Base-by-base conservation (phyloP, 2,797 vertebrate genomes). In the Xyrichtys novacula region DNA sequence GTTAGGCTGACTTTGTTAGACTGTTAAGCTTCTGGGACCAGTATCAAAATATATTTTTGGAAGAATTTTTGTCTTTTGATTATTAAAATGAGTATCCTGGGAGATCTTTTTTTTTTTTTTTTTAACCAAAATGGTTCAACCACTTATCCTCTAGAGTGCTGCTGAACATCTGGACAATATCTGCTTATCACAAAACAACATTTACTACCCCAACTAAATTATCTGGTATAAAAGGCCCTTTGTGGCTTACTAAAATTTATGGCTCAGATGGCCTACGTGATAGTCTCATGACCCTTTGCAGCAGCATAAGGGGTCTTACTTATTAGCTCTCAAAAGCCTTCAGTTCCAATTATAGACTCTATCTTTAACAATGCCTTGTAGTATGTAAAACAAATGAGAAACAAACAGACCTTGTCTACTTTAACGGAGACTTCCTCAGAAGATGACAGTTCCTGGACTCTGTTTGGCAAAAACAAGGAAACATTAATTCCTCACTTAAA, bases 351-450 rank as follows among this genome's bases (percentile, higher is more conserved):
- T 23, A 23, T 29, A 60, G 43, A 39, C 15, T 5, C 42, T 19
- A n/a, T n/a, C n/a, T 2, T 14, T 7, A 40, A 36, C 38, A 20
- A 3, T 25, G 28, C 28, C 17, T 29, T 23, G 19, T 19, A 20
- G 0, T 39, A 0, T n/a, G 38, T 47, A 4, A 60, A 65, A 53
- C 15, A 44, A 23, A 58, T 39, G 1, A 61, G 32, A 60, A 57
- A 65, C 3, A 34, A 34, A 75, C 85, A 26, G 22, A 94, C 94
- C 94, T 93, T 93, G 80, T 94, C 91, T 25, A 94, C 71, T 26
- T 84, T 57, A 71, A 76, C 1, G 11, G 44, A 0, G 20, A 43
- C 22, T 16, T 93, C 92, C 34, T 93, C 91, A 15, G 69, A 47
- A 12, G 84, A 74, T 7, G 50, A 49, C 32, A 43, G 17, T n/a